Evolutionary conservation across 1,140 invertebrate species (phyloP), one percentile per base, ranked within the genome.

Genomic region (Neocloeon triangulifer): DNA sequence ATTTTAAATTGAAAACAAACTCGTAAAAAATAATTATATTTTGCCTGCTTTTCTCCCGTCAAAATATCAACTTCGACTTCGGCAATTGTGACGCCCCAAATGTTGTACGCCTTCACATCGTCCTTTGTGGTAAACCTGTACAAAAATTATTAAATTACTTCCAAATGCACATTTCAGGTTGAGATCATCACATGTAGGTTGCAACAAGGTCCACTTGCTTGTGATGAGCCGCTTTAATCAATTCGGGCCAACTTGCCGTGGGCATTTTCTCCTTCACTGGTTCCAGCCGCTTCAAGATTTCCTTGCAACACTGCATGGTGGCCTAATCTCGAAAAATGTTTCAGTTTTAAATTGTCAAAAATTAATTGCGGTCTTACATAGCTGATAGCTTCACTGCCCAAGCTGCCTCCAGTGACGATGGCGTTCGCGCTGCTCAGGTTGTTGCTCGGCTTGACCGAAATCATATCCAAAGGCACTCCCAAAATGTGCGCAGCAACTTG

Each of bases 21-120:
- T n/a, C n/a, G n/a, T n/a, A n/a, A n/a, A n/a, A n/a, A n/a, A n/a
- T n/a, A n/a, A n/a, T n/a, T n/a, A n/a, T n/a, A n/a, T n/a, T n/a
- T n/a, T n/a, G n/a, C n/a, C n/a, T n/a, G n/a, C 39, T 67, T 64
- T 41, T 66, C 65, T 18, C 79, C 79, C 3, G 77, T 82, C 9
- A 84, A 50, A 8, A 80, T 55, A 45, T 86, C 79, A 8, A 84
- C 42, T 43, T 79, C 71, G 0, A 78, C 60, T 51, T 80, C 75
- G 1, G 61, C 57, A 1, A 66, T 46, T 15, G 61, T 56, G 3
- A 61, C 50, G 4, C 68, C 72, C 41, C 66, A 73, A 14, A 77
- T 59, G 25, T 55, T 40, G 40, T 77, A 78, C 1, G 51, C 37
- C 30, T 64, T 53, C 17, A 69, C 42, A 6, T 59, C 52, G 25